Percentiles rank a stretch among this genome's conserved stretches.
Conservation (phyloP, 2,888 invertebrate species). For the Megamerina dolium region DNA sequence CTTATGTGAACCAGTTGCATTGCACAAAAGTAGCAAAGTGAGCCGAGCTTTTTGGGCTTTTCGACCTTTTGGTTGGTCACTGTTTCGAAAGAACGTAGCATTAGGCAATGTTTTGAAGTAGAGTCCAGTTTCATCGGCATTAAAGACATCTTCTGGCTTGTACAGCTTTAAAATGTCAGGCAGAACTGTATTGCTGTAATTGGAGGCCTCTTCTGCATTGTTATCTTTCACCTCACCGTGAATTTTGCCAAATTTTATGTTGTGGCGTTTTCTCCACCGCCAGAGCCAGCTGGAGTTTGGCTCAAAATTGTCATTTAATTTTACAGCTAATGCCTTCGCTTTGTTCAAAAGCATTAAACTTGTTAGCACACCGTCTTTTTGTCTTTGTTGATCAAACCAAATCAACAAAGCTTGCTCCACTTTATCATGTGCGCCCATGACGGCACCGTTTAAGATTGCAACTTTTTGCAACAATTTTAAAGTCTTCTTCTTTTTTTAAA, state of each 20-base stretch:
- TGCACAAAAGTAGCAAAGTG: conserved; percentile 11
- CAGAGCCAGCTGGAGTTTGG: conserved; percentile 12
- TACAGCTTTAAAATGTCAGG: not conserved
- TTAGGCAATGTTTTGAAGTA: conserved; percentile 8
- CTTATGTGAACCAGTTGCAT: conserved; percentile 12
- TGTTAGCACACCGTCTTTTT: conserved; percentile 7
- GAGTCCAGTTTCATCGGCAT: conserved; percentile 7
- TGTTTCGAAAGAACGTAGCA: not conserved
- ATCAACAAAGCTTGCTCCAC: conserved; percentile 13
- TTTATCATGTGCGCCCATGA: too few relatives aligned
- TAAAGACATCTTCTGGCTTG: conserved; percentile 1
- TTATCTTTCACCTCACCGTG: conserved; percentile 5
- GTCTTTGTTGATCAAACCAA: conserved; percentile 12
- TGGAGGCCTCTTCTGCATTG: conserved; percentile 1
- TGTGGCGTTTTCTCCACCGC: conserved; percentile 15
- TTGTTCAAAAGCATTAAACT: conserved; percentile 5
- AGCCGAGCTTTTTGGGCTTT: conserved; percentile 7
- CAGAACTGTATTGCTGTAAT: conserved; percentile 1
- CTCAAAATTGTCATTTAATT: conserved; percentile 10
- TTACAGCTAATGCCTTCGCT: conserved; percentile 9
- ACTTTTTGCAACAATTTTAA: too few relatives aligned
- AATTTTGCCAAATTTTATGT: conserved; percentile 10
- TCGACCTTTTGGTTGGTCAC: not conserved
- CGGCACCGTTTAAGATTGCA: too few relatives aligned
- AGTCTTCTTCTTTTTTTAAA: too few relatives aligned